Evolutionary conservation across 2,113 vertebrate species (phyloP).

Genomic region (Oreochromis niloticus): DNA sequence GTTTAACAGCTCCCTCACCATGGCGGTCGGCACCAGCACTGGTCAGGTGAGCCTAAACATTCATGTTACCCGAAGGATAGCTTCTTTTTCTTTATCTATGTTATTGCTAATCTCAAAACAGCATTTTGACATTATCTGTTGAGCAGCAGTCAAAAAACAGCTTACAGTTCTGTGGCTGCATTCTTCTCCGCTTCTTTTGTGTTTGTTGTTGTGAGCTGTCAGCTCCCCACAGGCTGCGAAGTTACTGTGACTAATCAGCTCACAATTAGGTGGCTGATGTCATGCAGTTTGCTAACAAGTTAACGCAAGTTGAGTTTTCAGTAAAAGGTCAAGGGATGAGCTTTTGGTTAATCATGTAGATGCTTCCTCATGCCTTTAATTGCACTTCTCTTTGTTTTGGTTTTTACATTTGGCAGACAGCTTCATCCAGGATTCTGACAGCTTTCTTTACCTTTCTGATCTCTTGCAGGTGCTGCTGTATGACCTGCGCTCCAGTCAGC

Average conservation of each 20-base stretch:
- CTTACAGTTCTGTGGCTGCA: background rate
- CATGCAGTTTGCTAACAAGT: background rate
- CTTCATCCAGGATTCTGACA: background rate
- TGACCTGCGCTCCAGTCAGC: slow-evolving; percentile 88
- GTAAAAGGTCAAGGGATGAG: background rate
- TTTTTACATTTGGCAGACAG: background rate
- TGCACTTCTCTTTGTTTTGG: background rate
- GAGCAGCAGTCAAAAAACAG: background rate
- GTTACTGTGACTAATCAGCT: background rate
- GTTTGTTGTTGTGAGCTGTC: background rate
- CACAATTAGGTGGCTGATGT: background rate
- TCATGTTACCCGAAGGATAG: background rate
- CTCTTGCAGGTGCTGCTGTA: slow-evolving; percentile 84
- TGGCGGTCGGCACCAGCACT: slow-evolving; percentile 93
- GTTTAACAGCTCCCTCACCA: slow-evolving; percentile 83
- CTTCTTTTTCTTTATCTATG: background rate
- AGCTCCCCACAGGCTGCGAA: background rate
- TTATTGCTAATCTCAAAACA: background rate
- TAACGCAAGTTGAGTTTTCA: background rate
- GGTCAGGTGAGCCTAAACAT: slow-evolving; percentile 81
- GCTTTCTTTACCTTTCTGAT: background rate
- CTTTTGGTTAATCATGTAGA: background rate
- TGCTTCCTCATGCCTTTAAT: background rate
- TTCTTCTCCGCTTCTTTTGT: background rate
- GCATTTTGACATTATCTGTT: background rate